Conservation (phyloP, 1,140 invertebrate genomes). For the Eumeta japonica region DNA sequence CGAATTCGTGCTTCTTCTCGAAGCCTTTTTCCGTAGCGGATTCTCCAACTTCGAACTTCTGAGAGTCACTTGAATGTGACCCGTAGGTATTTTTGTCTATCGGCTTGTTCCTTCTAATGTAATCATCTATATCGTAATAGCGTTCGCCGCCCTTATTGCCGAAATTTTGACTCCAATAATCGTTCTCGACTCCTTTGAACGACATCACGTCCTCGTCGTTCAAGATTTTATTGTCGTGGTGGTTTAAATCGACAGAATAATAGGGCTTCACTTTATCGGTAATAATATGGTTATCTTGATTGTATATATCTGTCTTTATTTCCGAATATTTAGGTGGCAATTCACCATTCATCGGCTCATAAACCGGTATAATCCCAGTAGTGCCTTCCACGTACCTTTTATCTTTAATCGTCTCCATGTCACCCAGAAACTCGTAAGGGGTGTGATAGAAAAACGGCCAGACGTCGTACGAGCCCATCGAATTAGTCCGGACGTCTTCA, state of each 20-base stretch:
- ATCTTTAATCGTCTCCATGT: constrained; percentile 32
- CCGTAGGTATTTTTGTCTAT: constrained; percentile 10
- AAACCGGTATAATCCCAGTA: constrained; percentile 28
- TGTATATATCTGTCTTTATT: too few relatives aligned
- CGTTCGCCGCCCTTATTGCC: constrained; percentile 17
- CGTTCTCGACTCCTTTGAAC: constrained; percentile 28
- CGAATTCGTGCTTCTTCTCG: constrained; percentile 15
- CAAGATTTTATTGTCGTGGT: background rate
- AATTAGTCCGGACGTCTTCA: constrained; percentile 32
- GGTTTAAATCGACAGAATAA: background rate
- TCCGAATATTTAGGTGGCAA: background rate
- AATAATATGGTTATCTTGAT: too few relatives aligned
- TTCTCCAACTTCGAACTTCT: constrained; percentile 7
- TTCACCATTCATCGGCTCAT: constrained; percentile 24
- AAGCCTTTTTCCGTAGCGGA: constrained; percentile 13
- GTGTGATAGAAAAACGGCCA: constrained; percentile 33
- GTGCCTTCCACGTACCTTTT: constrained; percentile 22
- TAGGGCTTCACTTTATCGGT: background rate
- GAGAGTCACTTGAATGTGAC: background rate
- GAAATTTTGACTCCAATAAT: too few relatives aligned
- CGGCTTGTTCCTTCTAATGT: constrained; percentile 15
- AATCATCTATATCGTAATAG: constrained; percentile 14
- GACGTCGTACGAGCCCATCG: constrained; percentile 19
- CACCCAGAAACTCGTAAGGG: constrained; percentile 28
- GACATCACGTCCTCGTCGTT: constrained; percentile 28